Evolutionary conservation across 1,140 invertebrate genomes (phyloP), one percentile per base, ranked within the genome.

Genomic region (Neuroterus valhalla): DNA sequence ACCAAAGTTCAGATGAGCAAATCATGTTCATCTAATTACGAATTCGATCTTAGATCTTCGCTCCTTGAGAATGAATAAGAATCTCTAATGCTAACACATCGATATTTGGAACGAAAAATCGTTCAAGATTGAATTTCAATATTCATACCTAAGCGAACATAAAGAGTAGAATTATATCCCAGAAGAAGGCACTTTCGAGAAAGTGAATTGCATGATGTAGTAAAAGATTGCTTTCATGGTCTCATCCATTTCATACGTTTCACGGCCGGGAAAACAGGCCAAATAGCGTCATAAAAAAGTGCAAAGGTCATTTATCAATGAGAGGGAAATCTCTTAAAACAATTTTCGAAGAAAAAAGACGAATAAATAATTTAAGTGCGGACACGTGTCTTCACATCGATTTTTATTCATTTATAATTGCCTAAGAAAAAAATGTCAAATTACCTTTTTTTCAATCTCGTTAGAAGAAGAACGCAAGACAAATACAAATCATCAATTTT

Each of bases 211-310:
- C 17, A 52, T 3, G 19, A 52, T 12, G 19, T 8, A 21, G 50
- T 52, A 52, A 52, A 52, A 21, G 23, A 52, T 10, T 23, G 23
- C 23, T 11, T 21, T 52, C 23, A 23, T 52, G 19, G 23, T 21
- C 11, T 52, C 23, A 21, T 52, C 23, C 23, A 19, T 52, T 52
- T 21, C 12, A 21, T 52, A 12, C 23, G 3, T 52, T 52, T 21
- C 23, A 52, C 12, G 19, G 23, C 12, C 23, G 19, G 12, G 8
- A 21, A 52, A 52, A 17, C 10, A 52, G 50, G 50, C 50, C 50
- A 19, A 52, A 52, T 52, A 19, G 23, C 17, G 50, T 52, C 21
- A 52, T 52, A 5, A 52, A 52, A 52, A 52, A 11, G 50, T 52
- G 21, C 19, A 12, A 23, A 10, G 23, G 19, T 21, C 50, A 23